Evolutionary conservation across 2,888 invertebrate genomes (phyloP).

Genomic region (Eristalinus aeneus): DNA sequence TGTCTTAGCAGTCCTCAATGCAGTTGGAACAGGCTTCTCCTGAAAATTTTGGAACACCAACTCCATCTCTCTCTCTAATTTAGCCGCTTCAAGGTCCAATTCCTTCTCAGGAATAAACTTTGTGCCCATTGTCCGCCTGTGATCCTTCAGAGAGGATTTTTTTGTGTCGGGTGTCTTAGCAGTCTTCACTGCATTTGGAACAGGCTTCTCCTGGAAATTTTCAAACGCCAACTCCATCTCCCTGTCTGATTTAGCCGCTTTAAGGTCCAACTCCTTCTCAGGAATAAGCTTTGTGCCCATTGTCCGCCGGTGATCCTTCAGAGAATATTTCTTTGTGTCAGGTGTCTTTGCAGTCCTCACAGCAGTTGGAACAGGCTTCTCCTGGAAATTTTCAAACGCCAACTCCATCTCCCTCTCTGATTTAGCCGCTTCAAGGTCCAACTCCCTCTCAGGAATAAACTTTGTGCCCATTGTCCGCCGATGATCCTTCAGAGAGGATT

Average conservation of each 20-base stretch:
- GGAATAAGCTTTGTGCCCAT: not conserved
- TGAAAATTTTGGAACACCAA: too few species aligned
- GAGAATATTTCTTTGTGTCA: not conserved
- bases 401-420: not conserved
- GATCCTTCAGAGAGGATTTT: not conserved
- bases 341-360: not conserved
- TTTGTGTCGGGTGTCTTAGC: constrained; percentile 26
- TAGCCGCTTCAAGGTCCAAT: constrained; percentile 14
- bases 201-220: constrained; percentile 55
- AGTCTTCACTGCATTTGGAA: not conserved
- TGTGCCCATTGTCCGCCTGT: constrained; percentile 34
- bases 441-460: not conserved
- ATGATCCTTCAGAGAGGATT: not conserved
- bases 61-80: too few species aligned
- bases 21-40: too few species aligned
- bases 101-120: not conserved
- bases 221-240: constrained; percentile 24
- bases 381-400: constrained; percentile 18
- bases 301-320: not conserved
- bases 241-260: not conserved
- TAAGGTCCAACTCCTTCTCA: not conserved
- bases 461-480: constrained; percentile 37
- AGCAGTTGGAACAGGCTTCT: not conserved
- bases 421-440: constrained; percentile 25
- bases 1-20: too few species aligned